A percentile compares a stretch with the other conserved stretches of the same genome.
phyloP scores from a whole-genome alignment of 1,140 invertebrate species.

The Gerris buenoi region DNA sequence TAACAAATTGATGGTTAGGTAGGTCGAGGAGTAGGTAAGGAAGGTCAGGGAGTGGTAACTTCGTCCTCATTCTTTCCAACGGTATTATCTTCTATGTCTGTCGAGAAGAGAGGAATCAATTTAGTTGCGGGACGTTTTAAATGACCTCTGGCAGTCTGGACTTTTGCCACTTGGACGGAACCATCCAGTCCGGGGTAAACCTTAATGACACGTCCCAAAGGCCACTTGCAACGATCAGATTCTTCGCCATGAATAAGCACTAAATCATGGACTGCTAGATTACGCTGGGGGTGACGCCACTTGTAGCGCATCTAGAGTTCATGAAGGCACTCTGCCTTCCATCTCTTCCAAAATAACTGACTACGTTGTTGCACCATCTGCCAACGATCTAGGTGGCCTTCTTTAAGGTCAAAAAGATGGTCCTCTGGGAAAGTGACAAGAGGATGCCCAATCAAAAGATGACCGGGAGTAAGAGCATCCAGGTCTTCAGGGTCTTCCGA shows the following conservation, averaged over 20 bases:
- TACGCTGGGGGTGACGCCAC: conserved; percentile 18
- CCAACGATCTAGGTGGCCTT: conserved; percentile 17
- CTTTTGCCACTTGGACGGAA: not conserved
- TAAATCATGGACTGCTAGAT: conserved; percentile 22
- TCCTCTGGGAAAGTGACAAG: conserved; percentile 11
- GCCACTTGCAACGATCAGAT: conserved; percentile 19
- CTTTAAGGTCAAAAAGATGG: conserved; percentile 6
- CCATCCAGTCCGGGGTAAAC: conserved; percentile 10
- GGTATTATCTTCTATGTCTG: too few relatives aligned
- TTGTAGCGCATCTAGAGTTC: conserved; percentile 24
- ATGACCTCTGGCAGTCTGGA: conserved; percentile 4
- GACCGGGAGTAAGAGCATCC: conserved; percentile 18
- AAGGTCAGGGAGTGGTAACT: too few relatives aligned
- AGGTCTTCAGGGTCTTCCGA: conserved; percentile 21
- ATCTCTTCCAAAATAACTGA: conserved; percentile 23
- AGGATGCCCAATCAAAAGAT: conserved; percentile 21
- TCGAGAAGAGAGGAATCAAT: too few relatives aligned
- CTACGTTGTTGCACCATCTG: conserved; percentile 18
- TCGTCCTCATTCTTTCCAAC: too few relatives aligned
- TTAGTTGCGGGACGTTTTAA: too few relatives aligned
- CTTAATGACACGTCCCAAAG: conserved; percentile 10
- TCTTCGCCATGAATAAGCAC: conserved; percentile 29
- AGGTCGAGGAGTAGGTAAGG: too few relatives aligned
- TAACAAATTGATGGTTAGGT: too few relatives aligned
- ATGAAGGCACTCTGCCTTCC: conserved; percentile 21